These are phyloP conservation scores for Stichopus horrens DNA, from an alignment of 53 echinoderm and acorn worm genomes.

Conservation along the genomic window DNA sequence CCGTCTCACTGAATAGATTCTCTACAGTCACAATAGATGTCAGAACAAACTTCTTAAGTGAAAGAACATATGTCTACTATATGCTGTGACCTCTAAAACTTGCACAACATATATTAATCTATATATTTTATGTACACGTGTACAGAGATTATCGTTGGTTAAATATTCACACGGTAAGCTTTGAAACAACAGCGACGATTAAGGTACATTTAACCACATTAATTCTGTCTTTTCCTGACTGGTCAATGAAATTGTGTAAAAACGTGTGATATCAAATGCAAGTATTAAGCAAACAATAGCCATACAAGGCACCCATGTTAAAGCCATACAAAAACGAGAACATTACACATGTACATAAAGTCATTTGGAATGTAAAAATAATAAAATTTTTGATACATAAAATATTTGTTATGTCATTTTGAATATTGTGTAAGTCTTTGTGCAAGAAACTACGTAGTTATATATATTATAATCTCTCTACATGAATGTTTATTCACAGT, in stretches of 20 bases:
- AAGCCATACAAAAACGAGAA: conserved; percentile 27
- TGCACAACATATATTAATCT: no score
- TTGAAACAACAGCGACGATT: neutral
- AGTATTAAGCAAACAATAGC: conserved; percentile 5
- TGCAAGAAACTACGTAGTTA: neutral
- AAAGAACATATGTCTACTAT: no score
- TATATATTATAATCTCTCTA: neutral
- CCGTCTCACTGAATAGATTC: no score
- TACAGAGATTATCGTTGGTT: no score
- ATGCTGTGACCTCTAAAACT: no score
- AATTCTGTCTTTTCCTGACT: neutral
- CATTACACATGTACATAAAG: conserved; percentile 19
- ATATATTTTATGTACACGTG: no score
- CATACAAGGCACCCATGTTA: conserved; percentile 32
- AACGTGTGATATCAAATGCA: neutral
- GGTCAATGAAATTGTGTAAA: neutral
- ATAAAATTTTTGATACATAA: conserved; percentile 28
- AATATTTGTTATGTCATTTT: conserved; percentile 7
- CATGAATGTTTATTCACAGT: no score
- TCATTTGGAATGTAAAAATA: conserved; percentile 32
- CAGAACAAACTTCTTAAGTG: no score
- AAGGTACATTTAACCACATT: neutral
- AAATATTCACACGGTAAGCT: no score
- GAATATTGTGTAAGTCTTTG: neutral
- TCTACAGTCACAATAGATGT: no score